Percentiles rank a stretch among this genome's conserved stretches.
Evolutionary conservation across 1,140 invertebrate genomes (phyloP).

Genomic region (Batillaria attramentaria): DNA sequence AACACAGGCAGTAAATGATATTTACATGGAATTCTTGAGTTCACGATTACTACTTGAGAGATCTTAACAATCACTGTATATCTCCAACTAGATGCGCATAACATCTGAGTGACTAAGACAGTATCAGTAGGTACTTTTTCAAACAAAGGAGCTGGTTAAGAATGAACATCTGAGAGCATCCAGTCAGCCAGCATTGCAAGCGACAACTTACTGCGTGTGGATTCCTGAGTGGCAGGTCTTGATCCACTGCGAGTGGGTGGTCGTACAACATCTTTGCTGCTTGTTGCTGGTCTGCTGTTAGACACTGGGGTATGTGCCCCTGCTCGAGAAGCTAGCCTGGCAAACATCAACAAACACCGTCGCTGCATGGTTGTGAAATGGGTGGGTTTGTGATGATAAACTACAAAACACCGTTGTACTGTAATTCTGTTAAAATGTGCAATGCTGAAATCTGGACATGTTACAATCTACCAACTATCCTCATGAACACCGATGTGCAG

Average conservation of each 20-base stretch:
- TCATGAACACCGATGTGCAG: no score
- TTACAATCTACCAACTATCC: no score
- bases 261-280: conserved; percentile 41
- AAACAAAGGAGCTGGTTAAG: neutral
- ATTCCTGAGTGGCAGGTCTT: conserved; percentile 55
- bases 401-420: no score
- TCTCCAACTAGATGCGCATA: neutral
- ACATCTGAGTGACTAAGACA: neutral
- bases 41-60: no score
- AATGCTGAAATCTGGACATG: no score
- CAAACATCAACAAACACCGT: no score
- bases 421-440: no score
- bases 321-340: conserved; percentile 1
- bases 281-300: conserved; percentile 38
- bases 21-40: no score
- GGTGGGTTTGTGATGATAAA: no score
- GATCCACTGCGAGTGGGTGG: conserved; percentile 68
- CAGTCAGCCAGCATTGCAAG: neutral
- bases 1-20: no score
- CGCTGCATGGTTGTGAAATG: no score
- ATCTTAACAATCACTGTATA: neutral
- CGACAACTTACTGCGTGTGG: conserved; percentile 25
- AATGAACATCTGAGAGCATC: no score
- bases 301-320: neutral
- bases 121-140: neutral